Evolutionary conservation across 1,140 invertebrate species (phyloP).

Genomic region (Vollenhovia emeryi): DNA sequence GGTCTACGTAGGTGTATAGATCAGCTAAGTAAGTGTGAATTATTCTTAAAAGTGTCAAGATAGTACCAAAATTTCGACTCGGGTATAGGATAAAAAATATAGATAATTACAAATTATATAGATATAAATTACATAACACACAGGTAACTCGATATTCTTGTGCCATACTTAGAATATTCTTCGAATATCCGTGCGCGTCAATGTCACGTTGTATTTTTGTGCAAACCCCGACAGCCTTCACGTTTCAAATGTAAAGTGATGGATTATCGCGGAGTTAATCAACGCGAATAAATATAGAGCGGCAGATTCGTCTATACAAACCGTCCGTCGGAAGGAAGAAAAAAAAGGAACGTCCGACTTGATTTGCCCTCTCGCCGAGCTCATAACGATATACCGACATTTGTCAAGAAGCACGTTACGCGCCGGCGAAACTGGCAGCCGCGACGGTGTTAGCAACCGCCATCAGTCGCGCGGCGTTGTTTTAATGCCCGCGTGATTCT

Average conservation of each 20-base stretch:
- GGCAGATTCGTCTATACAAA: conserved; percentile 25
- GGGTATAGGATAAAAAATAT: no score
- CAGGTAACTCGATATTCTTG: not conserved
- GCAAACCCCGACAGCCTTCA: conserved; percentile 12
- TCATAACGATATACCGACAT: conserved; percentile 55
- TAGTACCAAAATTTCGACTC: no score
- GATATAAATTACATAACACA: no score
- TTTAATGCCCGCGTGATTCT: conserved; percentile 78
- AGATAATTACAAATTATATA: no score
- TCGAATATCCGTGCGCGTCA: not conserved
- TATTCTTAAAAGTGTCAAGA: no score
- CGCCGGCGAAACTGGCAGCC: conserved; percentile 57
- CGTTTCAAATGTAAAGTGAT: conserved; percentile 44
- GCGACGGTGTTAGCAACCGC: conserved; percentile 66
- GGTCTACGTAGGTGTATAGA: no score
- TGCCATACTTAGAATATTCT: not conserved
- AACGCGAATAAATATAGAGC: conserved; percentile 51
- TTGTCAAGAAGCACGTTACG: conserved; percentile 57
- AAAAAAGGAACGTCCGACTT: conserved; percentile 47
- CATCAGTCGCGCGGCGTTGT: conserved; percentile 71
- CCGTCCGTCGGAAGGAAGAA: not conserved
- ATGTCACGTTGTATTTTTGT: not conserved
- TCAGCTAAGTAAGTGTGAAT: no score
- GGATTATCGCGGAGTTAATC: conserved; percentile 47
- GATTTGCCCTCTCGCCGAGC: conserved; percentile 32